A percentile compares a stretch with the other conserved stretches of the same genome.
Conservation (phyloP, 2,113 vertebrate genomes). For the Vulpes vulpes region DNA sequence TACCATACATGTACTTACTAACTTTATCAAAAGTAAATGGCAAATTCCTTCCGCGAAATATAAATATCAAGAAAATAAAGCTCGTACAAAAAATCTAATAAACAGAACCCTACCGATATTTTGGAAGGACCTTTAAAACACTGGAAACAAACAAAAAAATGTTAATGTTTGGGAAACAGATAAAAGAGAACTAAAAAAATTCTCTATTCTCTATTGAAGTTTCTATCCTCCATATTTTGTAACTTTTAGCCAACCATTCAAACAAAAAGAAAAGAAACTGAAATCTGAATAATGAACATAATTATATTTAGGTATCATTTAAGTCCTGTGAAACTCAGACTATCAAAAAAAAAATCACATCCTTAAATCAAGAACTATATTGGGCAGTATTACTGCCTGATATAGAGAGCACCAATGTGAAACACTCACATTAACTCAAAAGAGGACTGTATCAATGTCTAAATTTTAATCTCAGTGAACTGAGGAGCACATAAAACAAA, state of each 20-base stretch:
- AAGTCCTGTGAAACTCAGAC: background rate
- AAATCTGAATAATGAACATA: background rate
- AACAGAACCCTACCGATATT: background rate
- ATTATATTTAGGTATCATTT: background rate
- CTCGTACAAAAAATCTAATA: background rate
- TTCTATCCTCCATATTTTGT: background rate
- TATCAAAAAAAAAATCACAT: background rate
- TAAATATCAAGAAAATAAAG: conserved; percentile 13
- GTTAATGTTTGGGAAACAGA: background rate
- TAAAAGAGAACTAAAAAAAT: background rate
- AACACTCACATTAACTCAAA: background rate
- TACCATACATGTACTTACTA: background rate
- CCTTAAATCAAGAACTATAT: background rate
- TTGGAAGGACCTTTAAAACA: background rate
- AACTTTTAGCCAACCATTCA: background rate
- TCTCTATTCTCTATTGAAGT: background rate
- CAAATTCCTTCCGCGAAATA: conserved; percentile 25
- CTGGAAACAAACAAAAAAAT: background rate
- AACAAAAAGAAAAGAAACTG: background rate
- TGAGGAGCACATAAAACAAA: background rate
- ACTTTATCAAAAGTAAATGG: conserved; percentile 25
- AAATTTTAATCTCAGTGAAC: background rate
- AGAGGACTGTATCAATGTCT: background rate
- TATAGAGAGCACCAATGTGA: background rate
- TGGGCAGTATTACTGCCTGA: background rate